Evolutionary conservation across 2,797 vertebrate species (phyloP).

Genomic region (Enoplosus armatus): DNA sequence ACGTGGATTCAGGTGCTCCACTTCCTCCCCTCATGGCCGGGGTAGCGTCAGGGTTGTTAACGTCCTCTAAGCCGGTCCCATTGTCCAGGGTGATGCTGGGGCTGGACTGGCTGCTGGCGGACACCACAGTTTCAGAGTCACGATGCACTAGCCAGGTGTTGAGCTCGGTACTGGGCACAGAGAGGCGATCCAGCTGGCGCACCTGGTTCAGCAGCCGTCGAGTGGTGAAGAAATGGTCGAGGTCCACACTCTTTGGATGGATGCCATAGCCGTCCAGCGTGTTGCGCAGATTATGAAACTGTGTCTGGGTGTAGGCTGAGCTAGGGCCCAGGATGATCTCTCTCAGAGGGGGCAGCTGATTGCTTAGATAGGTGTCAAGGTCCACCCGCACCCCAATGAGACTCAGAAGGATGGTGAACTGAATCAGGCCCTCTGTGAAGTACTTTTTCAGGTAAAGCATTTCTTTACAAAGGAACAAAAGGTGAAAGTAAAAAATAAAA

Average conservation of each 20-base stretch:
- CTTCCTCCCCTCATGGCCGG: constrained; percentile 92
- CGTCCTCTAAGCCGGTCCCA: constrained; percentile 90
- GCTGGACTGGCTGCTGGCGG: constrained; percentile 88
- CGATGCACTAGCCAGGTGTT: constrained; percentile 97
- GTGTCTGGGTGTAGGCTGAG: constrained; percentile 98
- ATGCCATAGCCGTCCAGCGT: constrained; percentile 98
- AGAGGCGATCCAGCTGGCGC: constrained; percentile 94
- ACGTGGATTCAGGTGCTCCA: constrained; percentile 89
- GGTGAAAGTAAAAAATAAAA: constrained; percentile 85
- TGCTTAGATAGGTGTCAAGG: constrained; percentile 96
- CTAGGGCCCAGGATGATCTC: constrained; percentile 99
- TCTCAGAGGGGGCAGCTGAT: constrained; percentile 95
- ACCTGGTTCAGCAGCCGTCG: constrained; percentile 95
- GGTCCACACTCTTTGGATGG: constrained; percentile 98
- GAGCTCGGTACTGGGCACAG: constrained; percentile 94
- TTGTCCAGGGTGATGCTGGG: constrained; percentile 93
- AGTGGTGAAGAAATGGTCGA: constrained; percentile 95
- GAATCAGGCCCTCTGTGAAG: constrained; percentile 99
- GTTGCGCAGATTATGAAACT: constrained; percentile 98
- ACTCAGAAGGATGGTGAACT: constrained; percentile 99
- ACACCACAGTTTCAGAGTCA: constrained; percentile 93
- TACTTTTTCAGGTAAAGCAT: constrained; percentile 99
- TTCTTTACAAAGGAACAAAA: constrained; percentile 92
- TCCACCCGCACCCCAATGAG: constrained; percentile 97
- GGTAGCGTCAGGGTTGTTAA: constrained; percentile 86